Evolutionary conservation across 2,797 vertebrate species (phyloP).

Genomic region (Knipowitschia caucasica): DNA sequence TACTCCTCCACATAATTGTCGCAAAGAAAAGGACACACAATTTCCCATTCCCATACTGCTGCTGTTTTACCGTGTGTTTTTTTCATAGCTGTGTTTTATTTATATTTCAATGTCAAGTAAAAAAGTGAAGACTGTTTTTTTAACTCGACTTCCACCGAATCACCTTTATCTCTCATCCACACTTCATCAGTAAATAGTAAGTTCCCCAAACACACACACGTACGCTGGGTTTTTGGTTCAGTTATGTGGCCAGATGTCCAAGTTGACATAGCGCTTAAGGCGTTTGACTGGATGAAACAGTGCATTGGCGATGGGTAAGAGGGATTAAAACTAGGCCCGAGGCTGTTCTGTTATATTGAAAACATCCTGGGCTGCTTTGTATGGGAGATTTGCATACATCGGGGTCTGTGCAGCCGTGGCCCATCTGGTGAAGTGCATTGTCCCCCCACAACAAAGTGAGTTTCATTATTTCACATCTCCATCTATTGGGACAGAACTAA

Average conservation of each 20-base stretch:
- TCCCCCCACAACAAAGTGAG: conserved; percentile 89
- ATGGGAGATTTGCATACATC: conserved; percentile 89
- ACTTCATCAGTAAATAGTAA: conserved; percentile 44
- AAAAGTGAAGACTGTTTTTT: not conserved
- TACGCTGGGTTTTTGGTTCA: conserved; percentile 65
- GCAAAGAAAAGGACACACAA: too few relatives aligned
- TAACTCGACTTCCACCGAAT: conserved; percentile 52
- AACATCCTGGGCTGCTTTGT: conserved; percentile 93
- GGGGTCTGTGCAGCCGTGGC: conserved; percentile 81
- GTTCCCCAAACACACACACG: conserved; percentile 45
- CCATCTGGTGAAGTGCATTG: conserved; percentile 92
- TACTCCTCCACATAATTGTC: too few relatives aligned
- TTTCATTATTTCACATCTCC: conserved; percentile 84
- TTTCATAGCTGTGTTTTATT: not conserved
- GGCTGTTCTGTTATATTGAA: conserved; percentile 92
- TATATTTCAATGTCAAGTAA: conserved; percentile 2
- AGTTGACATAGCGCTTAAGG: conserved; percentile 91
- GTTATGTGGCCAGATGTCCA: conserved; percentile 95
- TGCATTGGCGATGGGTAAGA: conserved; percentile 84
- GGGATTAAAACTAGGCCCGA: conserved; percentile 94
- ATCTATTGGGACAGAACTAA: conserved; percentile 74
- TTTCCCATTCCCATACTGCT: too few relatives aligned
- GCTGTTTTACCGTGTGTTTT: not conserved
- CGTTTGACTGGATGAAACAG: conserved; percentile 96
- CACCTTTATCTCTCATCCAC: conserved; percentile 40